Evolutionary conservation across 2,797 vertebrate genomes (phyloP).

Genomic region (Premnoplex brunnescens): DNA sequence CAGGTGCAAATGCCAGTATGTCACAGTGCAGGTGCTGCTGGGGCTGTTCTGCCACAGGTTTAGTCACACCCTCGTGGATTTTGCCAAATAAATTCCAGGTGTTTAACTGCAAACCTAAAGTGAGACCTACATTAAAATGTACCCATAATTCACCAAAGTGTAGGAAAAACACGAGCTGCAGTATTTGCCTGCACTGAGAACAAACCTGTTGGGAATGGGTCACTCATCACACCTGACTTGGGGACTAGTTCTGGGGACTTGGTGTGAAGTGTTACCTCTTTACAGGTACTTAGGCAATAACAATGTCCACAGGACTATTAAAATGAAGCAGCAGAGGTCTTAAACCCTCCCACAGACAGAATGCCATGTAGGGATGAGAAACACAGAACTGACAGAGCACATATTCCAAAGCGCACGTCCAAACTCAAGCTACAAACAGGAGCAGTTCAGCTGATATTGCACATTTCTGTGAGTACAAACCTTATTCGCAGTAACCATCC

Average conservation of each 20-base stretch:
- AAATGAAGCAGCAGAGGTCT: background rate
- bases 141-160: background rate
- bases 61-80: background rate
- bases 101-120: conserved; percentile 14
- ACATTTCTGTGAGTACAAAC: conserved; percentile 82
- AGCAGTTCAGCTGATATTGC: conserved; percentile 56
- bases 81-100: conserved; percentile 49
- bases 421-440: conserved; percentile 60
- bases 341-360: background rate
- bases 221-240: background rate
- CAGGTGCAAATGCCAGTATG: background rate
- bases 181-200: background rate
- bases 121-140: background rate
- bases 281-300: background rate
- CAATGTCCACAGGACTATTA: background rate
- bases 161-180: background rate
- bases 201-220: background rate
- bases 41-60: background rate
- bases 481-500: conserved; percentile 83
- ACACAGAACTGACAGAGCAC: conserved; percentile 39
- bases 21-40: conserved; percentile 1
- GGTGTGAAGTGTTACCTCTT: background rate
- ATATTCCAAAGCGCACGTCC: conserved; percentile 60
- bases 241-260: background rate
- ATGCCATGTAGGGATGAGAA: background rate